A percentile compares a stretch with the other conserved stretches of the same genome.
Evolutionary conservation across 2,113 vertebrate genomes (phyloP).

Genomic region (Parus major): DNA sequence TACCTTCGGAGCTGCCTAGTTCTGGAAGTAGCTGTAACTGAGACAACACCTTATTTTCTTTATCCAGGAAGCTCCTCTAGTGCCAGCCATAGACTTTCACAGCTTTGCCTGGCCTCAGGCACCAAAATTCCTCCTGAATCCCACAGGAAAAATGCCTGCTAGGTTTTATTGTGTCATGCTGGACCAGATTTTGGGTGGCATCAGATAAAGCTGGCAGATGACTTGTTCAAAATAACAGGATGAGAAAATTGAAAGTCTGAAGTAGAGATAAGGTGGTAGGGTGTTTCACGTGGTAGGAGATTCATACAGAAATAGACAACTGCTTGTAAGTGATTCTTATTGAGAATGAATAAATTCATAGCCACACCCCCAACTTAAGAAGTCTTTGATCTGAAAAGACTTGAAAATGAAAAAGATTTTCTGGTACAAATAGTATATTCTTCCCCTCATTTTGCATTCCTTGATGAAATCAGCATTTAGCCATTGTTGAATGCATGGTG

Average conservation of each 20-base stretch:
- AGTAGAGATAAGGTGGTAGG: background rate
- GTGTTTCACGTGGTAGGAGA: background rate
- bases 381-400: background rate
- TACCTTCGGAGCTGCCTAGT: background rate
- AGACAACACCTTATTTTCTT: background rate
- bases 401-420: background rate
- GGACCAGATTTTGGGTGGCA: background rate
- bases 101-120: background rate
- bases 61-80: background rate
- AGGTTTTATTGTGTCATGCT: background rate
- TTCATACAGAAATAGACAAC: background rate
- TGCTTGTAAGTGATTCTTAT: background rate
- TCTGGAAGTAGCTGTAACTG: background rate
- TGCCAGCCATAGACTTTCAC: background rate
- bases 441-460: background rate
- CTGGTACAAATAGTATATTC: background rate
- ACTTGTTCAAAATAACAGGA: background rate
- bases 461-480: background rate
- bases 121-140: background rate
- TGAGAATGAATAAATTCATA: background rate
- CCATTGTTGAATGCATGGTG: background rate
- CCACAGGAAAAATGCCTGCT: background rate
- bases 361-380: background rate
- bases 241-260: background rate
- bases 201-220: background rate